phyloP scores from a whole-genome alignment of 2,888 invertebrate genomes.

The Hesperia comma region DNA sequence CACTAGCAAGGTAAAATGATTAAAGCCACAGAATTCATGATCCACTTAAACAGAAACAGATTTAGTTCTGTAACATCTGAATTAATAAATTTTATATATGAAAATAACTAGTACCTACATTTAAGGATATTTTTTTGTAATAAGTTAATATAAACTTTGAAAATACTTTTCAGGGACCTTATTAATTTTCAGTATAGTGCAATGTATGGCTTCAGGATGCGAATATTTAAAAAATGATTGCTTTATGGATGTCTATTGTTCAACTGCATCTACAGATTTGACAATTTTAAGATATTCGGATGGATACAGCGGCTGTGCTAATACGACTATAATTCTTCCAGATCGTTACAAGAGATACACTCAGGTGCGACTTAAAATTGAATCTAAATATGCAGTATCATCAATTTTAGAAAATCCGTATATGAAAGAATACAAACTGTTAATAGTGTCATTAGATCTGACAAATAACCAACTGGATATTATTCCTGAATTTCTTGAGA shows the following conservation, averaged over 20 bases:
- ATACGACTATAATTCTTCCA: too few relatives aligned
- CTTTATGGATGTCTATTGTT: background rate
- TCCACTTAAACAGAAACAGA: too few relatives aligned
- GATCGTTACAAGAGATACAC: background rate
- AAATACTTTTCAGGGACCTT: background rate
- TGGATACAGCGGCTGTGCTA: background rate
- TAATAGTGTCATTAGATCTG: conserved; percentile 52
- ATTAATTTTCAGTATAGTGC: background rate
- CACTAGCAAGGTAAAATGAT: too few relatives aligned
- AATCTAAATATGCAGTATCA: background rate
- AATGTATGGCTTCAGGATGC: background rate
- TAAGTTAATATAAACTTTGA: background rate
- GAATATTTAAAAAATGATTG: background rate
- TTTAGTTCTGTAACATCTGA: too few relatives aligned
- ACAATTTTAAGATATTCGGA: background rate
- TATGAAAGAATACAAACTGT: background rate
- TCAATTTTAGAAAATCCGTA: background rate
- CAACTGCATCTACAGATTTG: background rate
- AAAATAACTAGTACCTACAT: too few relatives aligned
- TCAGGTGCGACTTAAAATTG: background rate
- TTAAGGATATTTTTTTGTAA: background rate
- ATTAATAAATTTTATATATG: too few relatives aligned
- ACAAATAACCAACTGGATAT: conserved; percentile 47
- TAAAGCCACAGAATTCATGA: too few relatives aligned
- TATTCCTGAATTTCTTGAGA: conserved; percentile 47